A percentile compares a stretch with the other conserved stretches of the same genome.
phyloP scores from a whole-genome alignment of 1,140 invertebrate genomes.

The Heliconius melpomene region DNA sequence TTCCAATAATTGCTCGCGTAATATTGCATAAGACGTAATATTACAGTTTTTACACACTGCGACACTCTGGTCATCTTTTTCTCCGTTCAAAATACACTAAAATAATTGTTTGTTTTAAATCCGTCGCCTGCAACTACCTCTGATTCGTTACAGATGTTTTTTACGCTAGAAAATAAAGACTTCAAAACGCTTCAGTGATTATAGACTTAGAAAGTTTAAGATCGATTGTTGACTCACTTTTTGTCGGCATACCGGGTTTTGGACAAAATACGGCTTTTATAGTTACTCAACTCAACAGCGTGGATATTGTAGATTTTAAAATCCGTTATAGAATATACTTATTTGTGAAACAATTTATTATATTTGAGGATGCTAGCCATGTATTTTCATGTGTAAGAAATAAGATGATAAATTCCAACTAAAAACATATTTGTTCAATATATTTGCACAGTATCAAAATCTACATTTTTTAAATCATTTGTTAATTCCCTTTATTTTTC shows the following conservation, averaged over 20 bases:
- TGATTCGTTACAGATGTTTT: conserved; percentile 75
- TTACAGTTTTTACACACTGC: background rate
- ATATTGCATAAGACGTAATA: background rate
- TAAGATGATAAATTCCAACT: too few relatives aligned
- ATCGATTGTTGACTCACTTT: conserved; percentile 18
- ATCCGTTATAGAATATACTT: background rate
- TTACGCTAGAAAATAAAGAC: conserved; percentile 70
- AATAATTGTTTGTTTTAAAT: conserved; percentile 80
- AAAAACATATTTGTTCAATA: too few relatives aligned
- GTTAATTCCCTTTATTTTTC: too few relatives aligned
- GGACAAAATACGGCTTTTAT: conserved; percentile 10
- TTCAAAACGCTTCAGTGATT: conserved; percentile 64
- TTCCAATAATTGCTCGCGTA: background rate
- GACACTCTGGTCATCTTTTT: conserved; percentile 54
- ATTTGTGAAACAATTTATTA: background rate
- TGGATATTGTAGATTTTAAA: background rate
- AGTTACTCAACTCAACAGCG: background rate
- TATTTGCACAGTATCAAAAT: too few relatives aligned
- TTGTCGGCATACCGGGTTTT: background rate
- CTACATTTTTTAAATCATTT: too few relatives aligned
- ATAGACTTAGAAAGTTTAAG: conserved; percentile 33
- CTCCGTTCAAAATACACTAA: conserved; percentile 74
- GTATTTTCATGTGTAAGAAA: too few relatives aligned
- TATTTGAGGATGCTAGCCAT: too few relatives aligned
- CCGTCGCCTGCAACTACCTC: conserved; percentile 69